Evolutionary conservation across 2,113 vertebrate species (phyloP), one percentile per base, ranked within the genome.

Genomic region (Sinocyclocheilus rhinocerous): DNA sequence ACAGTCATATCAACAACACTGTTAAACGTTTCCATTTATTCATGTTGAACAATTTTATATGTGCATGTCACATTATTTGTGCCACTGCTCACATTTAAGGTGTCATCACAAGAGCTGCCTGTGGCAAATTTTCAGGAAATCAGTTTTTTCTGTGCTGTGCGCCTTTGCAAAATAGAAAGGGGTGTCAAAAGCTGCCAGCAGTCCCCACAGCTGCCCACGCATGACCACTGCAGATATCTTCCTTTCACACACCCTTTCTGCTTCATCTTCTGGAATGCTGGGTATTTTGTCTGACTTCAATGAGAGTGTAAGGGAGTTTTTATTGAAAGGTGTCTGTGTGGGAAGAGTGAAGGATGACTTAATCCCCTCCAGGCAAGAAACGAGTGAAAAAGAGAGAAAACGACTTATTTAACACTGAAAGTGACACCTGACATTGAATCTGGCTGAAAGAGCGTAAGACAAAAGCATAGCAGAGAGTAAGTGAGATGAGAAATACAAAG

Each of bases 351-450:
- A 80, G 86, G 70, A 88, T 79, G 69, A 65, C 70, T 85, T 67
- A 57, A 76, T 79, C 87, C 91, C 91, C 89, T 85, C 61, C 39
- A 90, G 92, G 91, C 90, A 85, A 50, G 73, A 86, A 82, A 84
- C 88, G 3, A 70, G n/a, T 88, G 76, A 78, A 55, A 80, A 80
- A 80, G 77, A 61, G 77, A 80, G 55, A 91, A 91, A 90, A 89
- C 65, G 89, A 92, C 92, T 94, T 92, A 93, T 93, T 94, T 94
- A 91, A 91, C 90, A 91, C 85, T 39, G 89, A 86, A 90, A 91
- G 89, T 87, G 90, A 91, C 91, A 94, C 92, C 93, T 93, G 92
- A 93, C 93, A 93, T 91, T 88, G 88, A 91, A 94, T 93, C 91
- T 89, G 90, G 88, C 65, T 91, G 90, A 90, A 90, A 93, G 29